A percentile compares a stretch with the other conserved stretches of the same genome.
Evolutionary conservation across 1,140 invertebrate species (phyloP).

Genomic region (Bombus consobrinus): DNA sequence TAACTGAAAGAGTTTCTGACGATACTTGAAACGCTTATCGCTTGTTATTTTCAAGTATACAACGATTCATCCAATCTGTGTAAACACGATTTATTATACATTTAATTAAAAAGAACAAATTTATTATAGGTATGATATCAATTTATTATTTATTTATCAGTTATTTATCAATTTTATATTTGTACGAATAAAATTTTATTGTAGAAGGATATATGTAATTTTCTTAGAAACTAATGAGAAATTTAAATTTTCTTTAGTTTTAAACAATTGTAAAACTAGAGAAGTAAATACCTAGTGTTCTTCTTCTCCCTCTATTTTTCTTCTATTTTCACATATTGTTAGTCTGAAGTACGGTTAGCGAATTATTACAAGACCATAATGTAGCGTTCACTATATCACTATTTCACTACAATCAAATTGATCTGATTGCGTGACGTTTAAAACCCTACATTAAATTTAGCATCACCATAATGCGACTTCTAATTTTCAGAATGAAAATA

Average conservation of each 20-base stretch:
- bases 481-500: too few relatives aligned
- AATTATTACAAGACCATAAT: neutral
- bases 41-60: neutral
- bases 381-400: neutral
- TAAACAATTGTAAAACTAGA: neutral
- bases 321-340: neutral
- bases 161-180: neutral
- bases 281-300: too few relatives aligned
- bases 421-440: neutral
- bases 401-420: neutral
- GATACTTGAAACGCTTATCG: slow-evolving; percentile 1
- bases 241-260: too few relatives aligned
- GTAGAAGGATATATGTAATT: neutral
- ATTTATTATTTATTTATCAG: too few relatives aligned
- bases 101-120: neutral
- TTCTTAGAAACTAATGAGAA: neutral
- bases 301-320: too few relatives aligned
- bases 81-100: neutral
- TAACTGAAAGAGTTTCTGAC: slow-evolving; percentile 15
- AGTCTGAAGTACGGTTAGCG: neutral
- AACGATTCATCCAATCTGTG: neutral
- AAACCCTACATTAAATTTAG: too few relatives aligned
- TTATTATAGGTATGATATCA: neutral
- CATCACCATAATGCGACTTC: too few relatives aligned
- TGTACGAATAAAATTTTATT: neutral